Evolutionary conservation across 1,140 invertebrate species (phyloP), one percentile per base, ranked within the genome.

Genomic region (Palaemon carinicauda): DNA sequence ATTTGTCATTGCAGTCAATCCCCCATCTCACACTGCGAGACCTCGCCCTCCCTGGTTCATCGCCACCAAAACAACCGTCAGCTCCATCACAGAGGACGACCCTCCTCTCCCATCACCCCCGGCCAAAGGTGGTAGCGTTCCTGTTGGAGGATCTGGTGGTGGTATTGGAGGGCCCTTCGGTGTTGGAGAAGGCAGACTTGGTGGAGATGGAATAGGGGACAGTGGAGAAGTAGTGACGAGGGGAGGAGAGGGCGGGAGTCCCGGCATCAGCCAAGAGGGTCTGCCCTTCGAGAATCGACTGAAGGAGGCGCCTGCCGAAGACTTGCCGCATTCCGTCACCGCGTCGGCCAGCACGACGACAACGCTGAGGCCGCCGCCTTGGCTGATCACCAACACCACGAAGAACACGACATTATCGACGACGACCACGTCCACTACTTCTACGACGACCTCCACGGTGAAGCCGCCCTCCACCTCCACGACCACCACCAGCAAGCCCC

Each of bases 21-120:
- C 89, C 92, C 89, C 89, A 50, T 87, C 81, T 21, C 81, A 87
- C 84, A 90, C 79, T 31, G 88, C 86, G 71, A 81, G 89, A 51
- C 89, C 86, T 4, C 90, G 88, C 93, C 33, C 94, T 93, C 84
- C 92, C 93, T 54, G 92, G 94, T 90, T 92, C 93, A 85, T 87
- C 74, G 85, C 88, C 56, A 87, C 88, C 56, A 86, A 88, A 29
- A 88, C 82, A 29, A 82, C 83, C 50, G 88, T 89, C 52, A 87
- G 83, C 73, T 87, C 86, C 50, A 89, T 89, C 65, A 89, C 89
- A 17, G 89, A 88, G 77, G 83, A 88, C 79, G 82, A 77, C 69
- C 86, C 80, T 73, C 89, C 71, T 41, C 80, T 65, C 81, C 87
- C 60, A 87, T 87, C 77, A 24, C 81, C 80, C 54, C 87, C 87